These are phyloP conservation scores for Megalops cyprinoides DNA, from an alignment of 2,797 vertebrate genomes.

Conservation along the genomic window DNA sequence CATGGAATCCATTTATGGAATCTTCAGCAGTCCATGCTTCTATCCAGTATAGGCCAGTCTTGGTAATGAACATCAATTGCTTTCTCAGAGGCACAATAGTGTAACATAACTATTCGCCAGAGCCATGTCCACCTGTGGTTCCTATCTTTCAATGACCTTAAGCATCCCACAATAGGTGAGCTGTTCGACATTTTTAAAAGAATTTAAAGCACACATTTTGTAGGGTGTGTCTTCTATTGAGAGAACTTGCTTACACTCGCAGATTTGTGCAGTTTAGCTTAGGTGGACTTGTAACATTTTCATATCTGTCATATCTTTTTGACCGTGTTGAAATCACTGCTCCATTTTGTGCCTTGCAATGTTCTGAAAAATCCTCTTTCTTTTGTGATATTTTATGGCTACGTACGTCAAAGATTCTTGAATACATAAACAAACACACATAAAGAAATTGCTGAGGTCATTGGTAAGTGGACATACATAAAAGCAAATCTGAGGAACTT, in stretches of 20 bases:
- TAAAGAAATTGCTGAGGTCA: not conserved
- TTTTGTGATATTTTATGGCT: not conserved
- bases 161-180: not conserved
- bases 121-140: not conserved
- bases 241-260: not conserved
- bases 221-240: too few species aligned
- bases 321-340: not conserved
- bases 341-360: not conserved
- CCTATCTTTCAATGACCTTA: constrained; percentile 9
- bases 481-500: not conserved
- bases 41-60: not conserved
- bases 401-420: not conserved
- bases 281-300: too few species aligned
- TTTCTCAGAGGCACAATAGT: not conserved
- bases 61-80: not conserved
- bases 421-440: not conserved
- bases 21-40: too few species aligned
- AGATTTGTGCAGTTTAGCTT: not conserved
- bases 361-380: not conserved
- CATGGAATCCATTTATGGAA: too few species aligned
- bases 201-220: too few species aligned
- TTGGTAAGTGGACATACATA: not conserved
- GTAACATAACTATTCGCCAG: not conserved
- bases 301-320: not conserved
- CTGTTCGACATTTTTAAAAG: too few species aligned